Base-by-base conservation (phyloP, 2,113 vertebrate species). In the Aleadryas rufinucha region DNA sequence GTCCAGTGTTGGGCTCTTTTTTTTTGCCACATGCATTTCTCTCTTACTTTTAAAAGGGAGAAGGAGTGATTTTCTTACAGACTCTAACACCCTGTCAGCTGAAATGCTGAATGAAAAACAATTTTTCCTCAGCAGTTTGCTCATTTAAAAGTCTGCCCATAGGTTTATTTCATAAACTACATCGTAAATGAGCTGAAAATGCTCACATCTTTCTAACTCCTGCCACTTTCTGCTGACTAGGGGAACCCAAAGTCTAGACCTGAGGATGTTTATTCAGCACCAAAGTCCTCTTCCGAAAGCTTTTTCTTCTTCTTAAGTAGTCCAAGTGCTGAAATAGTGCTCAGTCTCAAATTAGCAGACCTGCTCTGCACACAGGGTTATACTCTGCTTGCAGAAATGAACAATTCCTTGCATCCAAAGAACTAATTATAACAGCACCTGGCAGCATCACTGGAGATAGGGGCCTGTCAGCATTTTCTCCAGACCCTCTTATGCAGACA, bases 341-440 rank as follows among this genome's bases (percentile, higher is more conserved):
- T 96, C 79, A 37, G 42, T 72, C 83, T 92, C 80, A 56, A 93
- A 94, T 81, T 59, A 95, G 49, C 57, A 92, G 87, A 57, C 33
- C 16, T 41, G 69, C 39, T 20, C 63, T 80, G 83, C 60, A 80
- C 80, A 78, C 54, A 66, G 70, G 44, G 70, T 88, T 95, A 82
- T 63, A 83, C 61, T 85, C 89, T 65, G 82, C 84, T 94, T 87
- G 91, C 89, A 94, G 82, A 84, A 95, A 93, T 35, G 84, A 87
- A n/a, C 77, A 42, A 45, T 69, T 81, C 72, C 84, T 61, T 44
- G 30, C 94, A 80, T 85, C 75, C 82, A 90, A 81, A 89, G 49
- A 94, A 57, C 65, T 94, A 92, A 96, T 95, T 95, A 91, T 66
- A 89, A 59, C 54, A 86, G 69, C 84, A 96, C 75, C 80, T 96